These are phyloP conservation scores for Drosophila paulistorum DNA, from an alignment of 1,140 invertebrate species.

Conservation along the genomic window DNA sequence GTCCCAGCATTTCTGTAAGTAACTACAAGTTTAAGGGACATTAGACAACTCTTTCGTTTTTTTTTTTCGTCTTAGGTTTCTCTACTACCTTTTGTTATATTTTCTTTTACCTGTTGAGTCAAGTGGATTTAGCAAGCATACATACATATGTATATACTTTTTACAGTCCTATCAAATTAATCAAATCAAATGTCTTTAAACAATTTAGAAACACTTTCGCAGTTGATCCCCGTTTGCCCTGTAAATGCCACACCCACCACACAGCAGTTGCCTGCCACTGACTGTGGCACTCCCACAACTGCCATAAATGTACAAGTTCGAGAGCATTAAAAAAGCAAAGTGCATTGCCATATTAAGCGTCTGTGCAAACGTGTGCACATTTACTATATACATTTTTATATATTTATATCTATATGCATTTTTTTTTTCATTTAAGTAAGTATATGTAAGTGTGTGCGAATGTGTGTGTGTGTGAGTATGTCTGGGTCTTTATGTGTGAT, in stretches of 20 bases:
- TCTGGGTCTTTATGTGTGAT: conserved; percentile 23
- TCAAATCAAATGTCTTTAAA: conserved; percentile 5
- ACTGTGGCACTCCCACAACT: conserved; percentile 25
- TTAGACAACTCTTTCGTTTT: too few species aligned
- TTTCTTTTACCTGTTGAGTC: too few species aligned
- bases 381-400: conserved; percentile 62
- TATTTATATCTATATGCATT: conserved; percentile 62
- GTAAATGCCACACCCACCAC: conserved; percentile 1
- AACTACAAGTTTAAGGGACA: too few species aligned
- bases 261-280: conserved; percentile 4
- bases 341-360: conserved; percentile 71
- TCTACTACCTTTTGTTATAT: too few species aligned
- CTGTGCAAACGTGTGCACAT: conserved; percentile 68
- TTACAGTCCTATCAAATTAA: neutral
- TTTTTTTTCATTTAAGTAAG: conserved; percentile 27
- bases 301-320: conserved; percentile 9
- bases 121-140: too few species aligned
- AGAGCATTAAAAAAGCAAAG: conserved; percentile 51
- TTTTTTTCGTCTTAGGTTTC: too few species aligned
- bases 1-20: too few species aligned
- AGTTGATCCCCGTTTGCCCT: neutral
- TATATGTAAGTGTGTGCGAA: conserved; percentile 34
- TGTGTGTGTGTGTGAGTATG: conserved; percentile 25
- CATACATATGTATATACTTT: neutral
- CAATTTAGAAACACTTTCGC: conserved; percentile 7